phyloP scores from a whole-genome alignment of 2,888 invertebrate species.

The Nomada hirtipes region DNA sequence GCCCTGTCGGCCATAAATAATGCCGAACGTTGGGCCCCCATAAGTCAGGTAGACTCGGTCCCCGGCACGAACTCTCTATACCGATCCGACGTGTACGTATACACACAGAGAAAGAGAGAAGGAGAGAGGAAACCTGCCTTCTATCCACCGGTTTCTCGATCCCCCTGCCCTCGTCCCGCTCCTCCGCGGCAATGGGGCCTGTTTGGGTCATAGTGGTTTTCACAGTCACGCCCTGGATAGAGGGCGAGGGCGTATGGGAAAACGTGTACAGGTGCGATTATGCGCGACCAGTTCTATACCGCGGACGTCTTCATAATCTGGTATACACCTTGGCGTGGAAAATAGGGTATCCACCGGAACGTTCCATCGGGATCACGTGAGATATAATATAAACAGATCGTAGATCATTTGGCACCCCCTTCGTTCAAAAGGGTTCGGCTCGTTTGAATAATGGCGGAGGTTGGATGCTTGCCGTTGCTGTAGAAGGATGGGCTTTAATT shows the following conservation, averaged over 20 bases:
- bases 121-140: constrained; percentile 27
- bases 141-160: constrained; percentile 21
- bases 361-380: constrained; percentile 47
- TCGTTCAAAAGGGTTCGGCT: constrained; percentile 10
- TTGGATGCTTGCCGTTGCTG: background rate
- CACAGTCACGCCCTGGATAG: constrained; percentile 82
- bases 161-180: constrained; percentile 17
- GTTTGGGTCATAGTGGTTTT: constrained; percentile 82
- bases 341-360: constrained; percentile 46
- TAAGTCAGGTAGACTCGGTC: constrained; percentile 83
- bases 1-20: constrained; percentile 81
- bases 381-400: constrained; percentile 62
- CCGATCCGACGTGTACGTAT: constrained; percentile 37
- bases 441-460: constrained; percentile 23
- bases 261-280: constrained; percentile 79
- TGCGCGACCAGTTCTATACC: constrained; percentile 71
- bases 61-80: constrained; percentile 68
- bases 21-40: constrained; percentile 80
- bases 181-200: constrained; percentile 51
- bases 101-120: background rate
- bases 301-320: constrained; percentile 81
- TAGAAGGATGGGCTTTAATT: background rate
- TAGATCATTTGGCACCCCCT: constrained; percentile 31
- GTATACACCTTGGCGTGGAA: constrained; percentile 74
- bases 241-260: constrained; percentile 75